These are phyloP conservation scores for Gadus chalcogrammus DNA, from an alignment of 2,113 vertebrate genomes.

Conservation along the genomic window DNA sequence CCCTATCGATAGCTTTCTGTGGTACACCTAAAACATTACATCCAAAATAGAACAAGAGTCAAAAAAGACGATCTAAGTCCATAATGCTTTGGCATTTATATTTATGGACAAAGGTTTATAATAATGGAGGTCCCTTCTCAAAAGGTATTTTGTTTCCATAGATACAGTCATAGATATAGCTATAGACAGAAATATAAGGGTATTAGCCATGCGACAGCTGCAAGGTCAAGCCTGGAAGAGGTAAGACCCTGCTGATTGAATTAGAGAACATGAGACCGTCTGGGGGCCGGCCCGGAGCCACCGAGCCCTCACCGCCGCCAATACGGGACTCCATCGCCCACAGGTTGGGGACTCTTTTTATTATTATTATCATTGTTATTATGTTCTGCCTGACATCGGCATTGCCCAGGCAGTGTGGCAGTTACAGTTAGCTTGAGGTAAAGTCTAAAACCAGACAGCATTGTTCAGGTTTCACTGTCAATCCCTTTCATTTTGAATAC, in stretches of 20 bases:
- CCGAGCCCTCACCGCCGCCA: conserved; percentile 30
- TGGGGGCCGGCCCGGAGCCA: conserved; percentile 30
- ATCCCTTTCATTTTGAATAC: too few species aligned
- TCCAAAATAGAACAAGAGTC: too few species aligned
- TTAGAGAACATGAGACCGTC: conserved; percentile 63
- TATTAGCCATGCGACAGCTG: conserved; percentile 67
- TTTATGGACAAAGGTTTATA: conserved; percentile 43
- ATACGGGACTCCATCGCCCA: conserved; percentile 47
- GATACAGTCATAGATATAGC: conserved; percentile 11
- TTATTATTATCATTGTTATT: neutral
- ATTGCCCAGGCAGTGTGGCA: too few species aligned
- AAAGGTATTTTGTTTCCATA: conserved; percentile 56
- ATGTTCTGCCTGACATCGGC: neutral
- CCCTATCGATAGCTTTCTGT: too few species aligned
- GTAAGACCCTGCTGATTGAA: conserved; percentile 71
- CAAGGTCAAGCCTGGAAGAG: conserved; percentile 58
- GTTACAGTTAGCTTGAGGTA: too few species aligned
- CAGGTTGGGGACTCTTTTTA: conserved; percentile 35
- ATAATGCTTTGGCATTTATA: neutral
- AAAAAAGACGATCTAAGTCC: too few species aligned
- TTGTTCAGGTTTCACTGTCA: too few species aligned
- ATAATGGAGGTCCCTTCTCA: conserved; percentile 29
- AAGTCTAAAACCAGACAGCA: too few species aligned
- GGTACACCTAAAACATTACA: too few species aligned
- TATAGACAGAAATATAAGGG: conserved; percentile 47